Evolutionary conservation across 30 jellyfish, hydroid and myxozoan species (phyloP).

Genomic region (Rhopilema esculentum): DNA sequence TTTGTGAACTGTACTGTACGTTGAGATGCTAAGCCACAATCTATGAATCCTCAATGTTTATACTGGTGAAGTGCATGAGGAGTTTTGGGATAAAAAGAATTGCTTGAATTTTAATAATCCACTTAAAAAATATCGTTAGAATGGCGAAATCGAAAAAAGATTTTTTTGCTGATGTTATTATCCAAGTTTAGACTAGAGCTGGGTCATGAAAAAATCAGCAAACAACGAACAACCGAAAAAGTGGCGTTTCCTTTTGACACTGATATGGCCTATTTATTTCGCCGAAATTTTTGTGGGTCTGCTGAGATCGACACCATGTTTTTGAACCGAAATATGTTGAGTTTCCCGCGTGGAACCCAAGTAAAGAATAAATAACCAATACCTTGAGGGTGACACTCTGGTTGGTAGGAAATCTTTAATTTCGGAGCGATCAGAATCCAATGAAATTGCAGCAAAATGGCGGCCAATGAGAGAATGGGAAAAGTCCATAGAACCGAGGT

Average conservation of each 20-base stretch:
- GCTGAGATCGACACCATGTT: neutral
- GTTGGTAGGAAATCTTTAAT: slow-evolving; percentile 42
- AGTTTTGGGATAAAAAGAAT: too few species aligned
- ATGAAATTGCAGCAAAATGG: slow-evolving; percentile 61
- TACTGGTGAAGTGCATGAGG: too few species aligned
- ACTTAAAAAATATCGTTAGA: too few species aligned
- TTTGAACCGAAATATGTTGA: neutral
- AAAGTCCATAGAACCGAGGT: neutral
- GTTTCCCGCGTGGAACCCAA: slow-evolving; percentile 30
- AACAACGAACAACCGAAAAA: too few species aligned
- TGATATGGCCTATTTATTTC: neutral
- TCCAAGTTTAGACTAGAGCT: too few species aligned
- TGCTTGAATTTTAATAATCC: too few species aligned
- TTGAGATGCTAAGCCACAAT: too few species aligned
- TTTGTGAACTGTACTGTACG: too few species aligned
- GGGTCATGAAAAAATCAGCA: too few species aligned
- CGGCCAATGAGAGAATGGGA: slow-evolving; percentile 54
- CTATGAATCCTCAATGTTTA: too few species aligned
- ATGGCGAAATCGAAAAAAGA: too few species aligned
- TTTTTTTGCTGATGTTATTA: too few species aligned
- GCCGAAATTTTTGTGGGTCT: neutral
- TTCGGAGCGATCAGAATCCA: slow-evolving; percentile 18
- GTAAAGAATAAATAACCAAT: neutral
- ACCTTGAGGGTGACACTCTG: slow-evolving; percentile 25
- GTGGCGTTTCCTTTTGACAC: neutral